These are phyloP conservation scores for Agonopterix alstromeriana DNA, from an alignment of 2,888 invertebrate species.

Conservation along the genomic window DNA sequence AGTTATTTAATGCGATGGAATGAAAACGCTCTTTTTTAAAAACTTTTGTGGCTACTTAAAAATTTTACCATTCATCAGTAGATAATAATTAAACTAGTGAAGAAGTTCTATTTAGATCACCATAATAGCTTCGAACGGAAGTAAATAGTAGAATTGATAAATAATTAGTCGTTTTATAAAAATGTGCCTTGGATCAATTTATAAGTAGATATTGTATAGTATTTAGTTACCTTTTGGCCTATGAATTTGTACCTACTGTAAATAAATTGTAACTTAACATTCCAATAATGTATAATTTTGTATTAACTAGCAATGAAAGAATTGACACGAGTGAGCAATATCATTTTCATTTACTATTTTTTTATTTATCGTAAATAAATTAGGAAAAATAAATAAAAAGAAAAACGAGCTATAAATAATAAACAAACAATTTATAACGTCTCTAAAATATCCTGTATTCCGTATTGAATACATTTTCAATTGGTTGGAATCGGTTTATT, in stretches of 20 bases:
- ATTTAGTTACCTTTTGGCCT: conserved; percentile 51
- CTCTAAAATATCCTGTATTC: no score
- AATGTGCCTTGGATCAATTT: conserved; percentile 71
- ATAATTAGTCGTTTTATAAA: conserved; percentile 53
- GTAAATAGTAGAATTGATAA: conserved; percentile 8
- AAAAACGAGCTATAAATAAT: no score
- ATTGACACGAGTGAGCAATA: no score
- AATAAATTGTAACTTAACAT: conserved; percentile 4
- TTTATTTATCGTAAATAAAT: no score
- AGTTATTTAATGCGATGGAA: no score
- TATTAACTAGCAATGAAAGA: background rate
- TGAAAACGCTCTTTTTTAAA: no score
- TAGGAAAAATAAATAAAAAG: no score
- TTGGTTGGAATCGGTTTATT: no score
- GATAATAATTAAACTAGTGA: background rate
- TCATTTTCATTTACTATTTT: no score
- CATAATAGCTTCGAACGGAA: conserved; percentile 12
- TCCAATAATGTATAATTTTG: background rate
- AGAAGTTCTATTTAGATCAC: conserved; percentile 10
- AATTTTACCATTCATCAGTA: background rate
- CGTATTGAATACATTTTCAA: no score
- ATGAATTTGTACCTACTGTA: conserved; percentile 36
- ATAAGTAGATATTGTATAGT: conserved; percentile 43
- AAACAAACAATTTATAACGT: no score
- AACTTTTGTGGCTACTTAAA: background rate